Evolutionary conservation across 2,888 invertebrate species (phyloP), one percentile per base, ranked within the genome.

Genomic region (Emmelina monodactyla): DNA sequence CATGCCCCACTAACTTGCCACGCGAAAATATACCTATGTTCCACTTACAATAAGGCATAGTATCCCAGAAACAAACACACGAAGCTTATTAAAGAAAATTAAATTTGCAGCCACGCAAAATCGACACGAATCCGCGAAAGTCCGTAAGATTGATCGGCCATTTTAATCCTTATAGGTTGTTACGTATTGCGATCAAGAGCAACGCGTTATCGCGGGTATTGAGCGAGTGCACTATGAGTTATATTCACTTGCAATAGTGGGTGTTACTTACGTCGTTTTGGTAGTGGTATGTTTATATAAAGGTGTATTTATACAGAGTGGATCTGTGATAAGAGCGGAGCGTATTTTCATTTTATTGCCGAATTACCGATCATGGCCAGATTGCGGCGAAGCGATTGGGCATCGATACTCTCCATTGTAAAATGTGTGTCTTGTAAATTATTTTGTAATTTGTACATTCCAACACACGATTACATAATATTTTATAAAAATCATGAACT

Each of bases 261-360:
- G 9, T 25, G 25, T 25, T n/a, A 25, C n/a, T 3, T 25, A n/a
- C n/a, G n/a, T n/a, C n/a, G n/a, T 41, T 33, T 37, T 45, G 45
- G 38, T 43, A 43, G 38, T 41, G 46, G 48, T 58, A 63, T 73
- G 68, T 75, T 72, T 73, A 73, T 73, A 72, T 70, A 72, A 71
- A 54, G 54, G 60, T 58, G 60, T 73, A 62, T 70, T 66, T 70
- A 69, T 78, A 71, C 70, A 72, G 65, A 62, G 53, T 54, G 73
- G 78, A 76, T 76, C 66, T 62, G 61, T 69, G 79, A 79, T 79
- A 79, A 76, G 71, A 49, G 43, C 55, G 54, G 68, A 70, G 59
- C 62, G 72, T 75, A 78, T 81, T 80, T 76, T 78, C 80, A 75
- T 80, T 81, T 81, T 81, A 81, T 81, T 80, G 78, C 79, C 75